Conservation (phyloP, 2,113 vertebrate genomes). For the Smithornis capensis region DNA sequence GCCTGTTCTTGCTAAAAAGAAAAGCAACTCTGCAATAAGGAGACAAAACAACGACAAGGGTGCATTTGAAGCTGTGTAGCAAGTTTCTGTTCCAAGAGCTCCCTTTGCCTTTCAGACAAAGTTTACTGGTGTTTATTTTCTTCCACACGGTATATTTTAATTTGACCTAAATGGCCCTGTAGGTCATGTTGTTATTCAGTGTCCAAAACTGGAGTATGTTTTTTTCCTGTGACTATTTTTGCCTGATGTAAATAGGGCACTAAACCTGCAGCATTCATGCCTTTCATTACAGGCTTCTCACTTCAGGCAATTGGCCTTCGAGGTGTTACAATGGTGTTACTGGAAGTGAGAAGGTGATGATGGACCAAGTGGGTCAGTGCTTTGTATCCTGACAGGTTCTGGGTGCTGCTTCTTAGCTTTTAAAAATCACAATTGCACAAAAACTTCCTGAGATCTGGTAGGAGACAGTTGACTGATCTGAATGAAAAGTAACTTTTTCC, state of each 20-base stretch:
- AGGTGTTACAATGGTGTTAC: rapidly evolving
- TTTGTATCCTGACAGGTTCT: neutral
- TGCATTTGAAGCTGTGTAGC: neutral
- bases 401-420: neutral
- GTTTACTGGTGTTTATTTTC: neutral
- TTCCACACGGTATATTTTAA: neutral
- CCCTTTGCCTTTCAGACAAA: neutral
- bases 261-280: neutral
- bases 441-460: neutral
- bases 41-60: neutral
- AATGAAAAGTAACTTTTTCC: neutral
- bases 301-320: neutral
- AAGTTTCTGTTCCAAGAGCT: neutral
- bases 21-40: neutral
- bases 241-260: neutral
- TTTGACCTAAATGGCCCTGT: neutral
- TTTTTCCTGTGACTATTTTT: neutral
- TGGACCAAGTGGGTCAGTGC: neutral
- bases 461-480: neutral
- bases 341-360: neutral
- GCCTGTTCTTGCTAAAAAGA: neutral
- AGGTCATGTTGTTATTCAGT: neutral
- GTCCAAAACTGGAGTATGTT: neutral
- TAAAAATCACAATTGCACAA: neutral
- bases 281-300: neutral